Evolutionary conservation across 2,797 vertebrate species (phyloP).

Genomic region (Gymnodraco acuticeps): DNA sequence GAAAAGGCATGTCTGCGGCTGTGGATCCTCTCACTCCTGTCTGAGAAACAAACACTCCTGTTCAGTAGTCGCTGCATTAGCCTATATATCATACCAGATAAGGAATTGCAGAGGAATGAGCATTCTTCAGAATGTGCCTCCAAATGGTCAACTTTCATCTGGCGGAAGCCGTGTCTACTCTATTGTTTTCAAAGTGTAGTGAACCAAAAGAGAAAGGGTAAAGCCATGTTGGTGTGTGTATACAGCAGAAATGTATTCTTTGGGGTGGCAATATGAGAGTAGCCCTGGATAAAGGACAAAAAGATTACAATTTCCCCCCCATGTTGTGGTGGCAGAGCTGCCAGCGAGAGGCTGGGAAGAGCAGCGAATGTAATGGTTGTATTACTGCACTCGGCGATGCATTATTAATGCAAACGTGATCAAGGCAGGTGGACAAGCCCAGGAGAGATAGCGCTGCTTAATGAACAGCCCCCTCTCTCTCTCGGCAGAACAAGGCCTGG

Average conservation of each 20-base stretch:
- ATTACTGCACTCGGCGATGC: constrained; percentile 86
- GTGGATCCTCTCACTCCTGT: constrained; percentile 69
- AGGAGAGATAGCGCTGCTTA: constrained; percentile 85
- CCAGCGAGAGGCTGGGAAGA: constrained; percentile 75
- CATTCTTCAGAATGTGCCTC: constrained; percentile 72
- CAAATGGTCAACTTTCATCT: constrained; percentile 86
- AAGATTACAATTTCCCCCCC: constrained; percentile 79
- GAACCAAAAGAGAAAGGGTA: constrained; percentile 83
- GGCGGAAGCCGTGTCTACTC: constrained; percentile 60
- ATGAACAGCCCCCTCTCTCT: constrained; percentile 78
- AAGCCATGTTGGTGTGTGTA: constrained; percentile 80
- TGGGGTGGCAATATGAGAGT: constrained; percentile 78
- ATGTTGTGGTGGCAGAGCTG: constrained; percentile 72
- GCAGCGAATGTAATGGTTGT: constrained; percentile 84
- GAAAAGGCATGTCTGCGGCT: constrained; percentile 72
- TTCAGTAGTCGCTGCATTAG: constrained; percentile 44
- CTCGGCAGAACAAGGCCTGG: constrained; percentile 82
- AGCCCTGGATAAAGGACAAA: constrained; percentile 79
- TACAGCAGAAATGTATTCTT: constrained; percentile 77
- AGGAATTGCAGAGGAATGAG: constrained; percentile 74
- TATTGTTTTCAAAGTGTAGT: constrained; percentile 84
- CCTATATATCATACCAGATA: constrained; percentile 47
- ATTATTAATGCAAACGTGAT: constrained; percentile 91
- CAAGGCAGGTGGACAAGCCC: constrained; percentile 89
- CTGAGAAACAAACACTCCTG: constrained; percentile 73